Base-by-base conservation (phyloP, 2,888 invertebrate genomes). In the Archips crataeganus region DNA sequence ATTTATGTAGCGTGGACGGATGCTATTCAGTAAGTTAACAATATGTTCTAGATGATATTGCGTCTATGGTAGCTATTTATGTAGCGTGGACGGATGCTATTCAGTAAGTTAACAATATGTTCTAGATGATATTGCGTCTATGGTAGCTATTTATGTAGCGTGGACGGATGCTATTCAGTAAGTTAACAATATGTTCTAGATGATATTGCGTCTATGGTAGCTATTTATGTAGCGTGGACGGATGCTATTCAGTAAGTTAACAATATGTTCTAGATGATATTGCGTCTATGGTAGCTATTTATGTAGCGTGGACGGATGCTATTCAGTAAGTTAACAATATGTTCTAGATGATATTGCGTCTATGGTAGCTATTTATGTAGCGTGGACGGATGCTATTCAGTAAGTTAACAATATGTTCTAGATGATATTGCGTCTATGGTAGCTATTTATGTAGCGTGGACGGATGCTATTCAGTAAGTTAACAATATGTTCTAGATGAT, bases 1-100 rank as follows among this genome's bases (percentile, higher is more conserved):
- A n/a, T 92, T 0, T 92, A 82, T 75, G 85, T 94, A 2, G 93
- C 93, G 1, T 94, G 93, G 93, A 92, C 92, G 8, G 93, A 93
- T 11, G 81, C 81, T 36, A 78, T 81, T 10, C 90, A 90, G 94
- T 94, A 83, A 87, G 93, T 88, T 77, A 9, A 32, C 23, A n/a
- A 1, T 61, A n/a, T 61, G 9, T 10, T 61, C 36, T 61, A 11
- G 39, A 5, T n/a, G n/a, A n/a, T n/a, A n/a, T n/a, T n/a, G n/a
- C n/a, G n/a, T n/a, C n/a, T n/a, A n/a, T n/a, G n/a, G n/a, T n/a
- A n/a, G n/a, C n/a, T n/a, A n/a, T 92, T 0, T 92, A 82, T 75
- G 85, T 94, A 2, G 93, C 93, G 1, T 94, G 93, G 93, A 92
- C 92, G 8, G 93, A 93, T 11, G 81, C 81, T 36, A 78, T 81